Evolutionary conservation across 2,113 vertebrate genomes (phyloP), one percentile per base, ranked within the genome.

Genomic region (Okapia johnstoni): DNA sequence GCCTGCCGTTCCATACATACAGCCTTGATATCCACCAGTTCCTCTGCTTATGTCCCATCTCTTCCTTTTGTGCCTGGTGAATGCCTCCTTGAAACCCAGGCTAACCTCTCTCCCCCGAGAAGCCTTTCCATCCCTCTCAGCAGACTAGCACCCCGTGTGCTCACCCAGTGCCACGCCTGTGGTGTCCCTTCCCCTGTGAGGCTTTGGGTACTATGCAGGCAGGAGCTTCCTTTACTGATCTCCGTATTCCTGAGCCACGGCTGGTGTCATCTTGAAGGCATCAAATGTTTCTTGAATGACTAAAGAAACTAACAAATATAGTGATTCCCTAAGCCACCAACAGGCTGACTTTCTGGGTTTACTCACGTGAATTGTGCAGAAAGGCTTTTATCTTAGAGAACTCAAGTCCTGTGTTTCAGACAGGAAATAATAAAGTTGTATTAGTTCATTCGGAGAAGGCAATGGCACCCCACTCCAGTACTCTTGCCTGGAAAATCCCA

Each of bases 81-180:
- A 48, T 0, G 2, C n/a, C 46, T 61, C 2, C 11, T 33, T 50
- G 55, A 36, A 52, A 48, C 6, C 8, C 21, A 28, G 73, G 61
- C 23, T 14, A 7, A 10, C 11, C 66, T 2, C 58, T 80, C 60
- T 48, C 52, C 14, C 48, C 15, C 36, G 48, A 11, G 28, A 30
- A 57, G 14, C 73, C 21, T 73, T 30, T n/a, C 19, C 10, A 4
- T 25, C 16, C 25, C n/a, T 33, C 4, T 28, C 8, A 33, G 58
- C 50, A 60, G 21, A 10, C 2, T 5, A 7, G 19, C 23, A 0
- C 30, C 55, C 16, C 13, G 4, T 50, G 17, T 25, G n/a, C 15
- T 19, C 13, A 16, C 9, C 17, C 8, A 1, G 0, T 2, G 1
- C 54, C 5, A 4, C 0, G 0, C 12, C 57, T 26, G 0, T 50